Conservation (phyloP, 1,140 invertebrate genomes). For the Cecropterus lyciades region DNA sequence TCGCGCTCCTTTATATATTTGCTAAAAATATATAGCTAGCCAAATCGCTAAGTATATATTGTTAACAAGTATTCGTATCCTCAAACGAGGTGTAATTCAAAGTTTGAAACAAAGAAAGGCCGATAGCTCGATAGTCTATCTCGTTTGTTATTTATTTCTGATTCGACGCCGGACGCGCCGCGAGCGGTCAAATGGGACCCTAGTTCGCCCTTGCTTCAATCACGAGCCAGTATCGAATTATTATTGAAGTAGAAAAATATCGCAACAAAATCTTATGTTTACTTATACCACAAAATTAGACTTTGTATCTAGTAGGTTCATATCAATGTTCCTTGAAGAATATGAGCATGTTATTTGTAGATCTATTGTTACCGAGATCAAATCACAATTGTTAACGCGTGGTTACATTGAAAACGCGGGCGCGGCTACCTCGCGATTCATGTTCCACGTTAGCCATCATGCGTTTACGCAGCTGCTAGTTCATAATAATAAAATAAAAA, state of each 20-base stretch:
- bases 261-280: background rate
- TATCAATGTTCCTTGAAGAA: background rate
- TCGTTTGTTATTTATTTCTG: conserved; percentile 43
- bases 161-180: background rate
- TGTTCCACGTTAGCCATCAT: no score
- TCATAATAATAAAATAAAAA: no score
- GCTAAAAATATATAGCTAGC: no score
- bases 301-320: background rate
- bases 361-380: conserved; percentile 17
- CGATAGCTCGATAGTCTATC: conserved; percentile 43
- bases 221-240: background rate
- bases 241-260: background rate
- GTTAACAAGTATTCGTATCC: no score
- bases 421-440: no score
- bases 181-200: background rate
- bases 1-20: no score
- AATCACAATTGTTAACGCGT: background rate
- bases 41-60: no score
- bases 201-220: background rate
- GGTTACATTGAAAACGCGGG: no score
- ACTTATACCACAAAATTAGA: background rate
- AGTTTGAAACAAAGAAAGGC: conserved; percentile 40
- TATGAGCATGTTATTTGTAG: background rate
- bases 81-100: conserved; percentile 38
- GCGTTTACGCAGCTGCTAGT: no score